Base-by-base conservation (phyloP, 2,888 invertebrate genomes). In the Eupithecia tripunctaria region DNA sequence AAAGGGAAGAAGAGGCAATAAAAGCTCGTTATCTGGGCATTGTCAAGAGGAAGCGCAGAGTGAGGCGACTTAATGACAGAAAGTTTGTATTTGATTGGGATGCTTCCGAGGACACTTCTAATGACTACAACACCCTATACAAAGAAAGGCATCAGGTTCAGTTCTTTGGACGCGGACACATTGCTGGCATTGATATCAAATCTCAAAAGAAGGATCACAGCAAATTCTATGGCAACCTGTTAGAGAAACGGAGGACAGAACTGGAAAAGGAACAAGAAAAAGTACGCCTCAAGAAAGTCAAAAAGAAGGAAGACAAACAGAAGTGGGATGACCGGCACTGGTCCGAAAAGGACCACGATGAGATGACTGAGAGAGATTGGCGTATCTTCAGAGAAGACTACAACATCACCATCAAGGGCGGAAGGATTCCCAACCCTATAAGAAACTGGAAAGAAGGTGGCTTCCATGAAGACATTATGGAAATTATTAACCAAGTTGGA, bases 71-170 rank as follows among this genome's bases (percentile, higher is more conserved):
- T 60, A 99, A 99, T 92, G 99, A 99, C 88, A 95, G 99, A 21
- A 99, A 99, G 93, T 99, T 99, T 95, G 99, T 99, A 0, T 99
- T 99, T 91, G 99, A 99, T 91, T 99, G 99, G 99, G 99, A 99
- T 93, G 99, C 99, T 0, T 97, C 98, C 0, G 99, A 99, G 91
- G 99, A 99, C 86, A 99, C 99, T 0, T 98, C 99, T 3, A 97
- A 97, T 76, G 99, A 99, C 94, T 99, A 99, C 86, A 99, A 99
- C 90, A 96, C 97, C 75, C 94, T 99, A 29, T 99, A 99, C 86
- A 99, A 99, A 90, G 98, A 99, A 82, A 96, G 98, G 67, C 99
- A 99, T 92, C 98, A 99, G 92, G 98, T 99, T 7, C 99, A 99
- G 92, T 99, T 99, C 90, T 99, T 98, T 94, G 99, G 99, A 0